These are phyloP conservation scores for Eupleurogrammus muticus DNA, from an alignment of 2,797 vertebrate genomes.

Conservation along the genomic window DNA sequence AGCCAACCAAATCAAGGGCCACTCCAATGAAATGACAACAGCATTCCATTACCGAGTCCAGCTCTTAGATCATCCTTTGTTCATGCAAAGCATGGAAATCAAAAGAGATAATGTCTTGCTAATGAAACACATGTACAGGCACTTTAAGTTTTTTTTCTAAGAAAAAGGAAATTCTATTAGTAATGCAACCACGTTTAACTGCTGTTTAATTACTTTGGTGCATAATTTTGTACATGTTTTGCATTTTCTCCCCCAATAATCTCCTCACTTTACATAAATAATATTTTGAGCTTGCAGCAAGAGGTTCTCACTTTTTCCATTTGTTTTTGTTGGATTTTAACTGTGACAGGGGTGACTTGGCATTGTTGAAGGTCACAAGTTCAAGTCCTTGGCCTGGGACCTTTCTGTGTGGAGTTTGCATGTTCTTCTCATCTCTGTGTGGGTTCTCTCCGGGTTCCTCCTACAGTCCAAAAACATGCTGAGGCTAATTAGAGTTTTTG, in stretches of 20 bases:
- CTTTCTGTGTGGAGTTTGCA: too few species aligned
- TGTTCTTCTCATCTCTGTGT: too few species aligned
- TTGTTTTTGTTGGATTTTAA: neutral
- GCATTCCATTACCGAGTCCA: conserved; percentile 26
- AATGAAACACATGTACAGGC: neutral
- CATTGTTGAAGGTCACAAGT: too few species aligned
- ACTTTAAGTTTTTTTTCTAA: neutral
- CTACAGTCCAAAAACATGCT: too few species aligned
- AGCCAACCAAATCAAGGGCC: conserved; percentile 44
- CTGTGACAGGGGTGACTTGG: too few species aligned
- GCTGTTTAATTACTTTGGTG: neutral
- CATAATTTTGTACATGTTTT: conserved; percentile 1
- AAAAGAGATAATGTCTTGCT: conserved; percentile 8
- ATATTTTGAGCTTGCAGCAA: neutral
- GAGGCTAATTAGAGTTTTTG: too few species aligned
- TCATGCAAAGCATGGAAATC: conserved; percentile 10
- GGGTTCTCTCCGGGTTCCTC: too few species aligned
- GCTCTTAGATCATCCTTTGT: conserved; percentile 29
- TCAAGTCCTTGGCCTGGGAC: too few species aligned
- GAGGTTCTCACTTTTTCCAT: neutral
- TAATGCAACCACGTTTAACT: neutral
- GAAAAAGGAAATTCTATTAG: conserved; percentile 7
- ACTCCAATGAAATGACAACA: conserved; percentile 39
- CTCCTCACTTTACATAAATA: neutral
- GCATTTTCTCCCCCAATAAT: neutral